Evolutionary conservation across 2,888 invertebrate genomes (phyloP).

Genomic region (Amitus sp.): DNA sequence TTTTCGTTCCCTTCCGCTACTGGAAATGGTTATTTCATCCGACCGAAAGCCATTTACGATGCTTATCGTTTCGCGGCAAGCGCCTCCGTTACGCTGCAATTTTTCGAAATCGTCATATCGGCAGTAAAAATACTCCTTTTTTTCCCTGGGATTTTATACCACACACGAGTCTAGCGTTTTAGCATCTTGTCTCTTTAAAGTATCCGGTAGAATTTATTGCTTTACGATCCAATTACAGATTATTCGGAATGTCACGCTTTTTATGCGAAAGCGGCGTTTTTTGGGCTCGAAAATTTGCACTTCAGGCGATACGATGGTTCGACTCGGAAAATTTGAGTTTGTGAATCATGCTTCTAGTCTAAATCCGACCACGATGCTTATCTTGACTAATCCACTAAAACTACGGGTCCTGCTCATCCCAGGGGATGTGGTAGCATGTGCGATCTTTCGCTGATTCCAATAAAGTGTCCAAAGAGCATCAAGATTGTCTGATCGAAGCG

Average conservation of each 20-base stretch:
- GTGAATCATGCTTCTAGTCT: not conserved
- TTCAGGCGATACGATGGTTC: too few relatives aligned
- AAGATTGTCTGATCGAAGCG: too few relatives aligned
- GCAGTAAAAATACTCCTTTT: too few relatives aligned
- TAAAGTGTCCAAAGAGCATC: not conserved
- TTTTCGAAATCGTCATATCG: too few relatives aligned
- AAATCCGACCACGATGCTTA: constrained; percentile 33
- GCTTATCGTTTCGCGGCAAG: too few relatives aligned
- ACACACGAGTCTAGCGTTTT: constrained; percentile 31
- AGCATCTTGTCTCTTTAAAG: constrained; percentile 38
- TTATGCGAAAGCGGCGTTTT: constrained; percentile 28
- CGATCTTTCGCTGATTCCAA: not conserved
- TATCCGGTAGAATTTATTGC: constrained; percentile 60
- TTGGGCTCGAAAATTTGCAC: too few relatives aligned
- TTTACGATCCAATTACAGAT: constrained; percentile 63
- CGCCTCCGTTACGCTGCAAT: too few relatives aligned
- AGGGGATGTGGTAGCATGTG: not conserved
- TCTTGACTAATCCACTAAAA: constrained; percentile 18
- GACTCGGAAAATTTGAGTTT: too few relatives aligned
- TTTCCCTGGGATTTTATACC: too few relatives aligned
- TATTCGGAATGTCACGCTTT: constrained; percentile 53
- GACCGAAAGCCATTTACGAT: too few relatives aligned
- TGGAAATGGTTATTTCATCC: too few relatives aligned
- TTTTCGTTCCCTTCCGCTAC: too few relatives aligned
- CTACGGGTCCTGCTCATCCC: constrained; percentile 12